Evolutionary conservation across 2,888 invertebrate species (phyloP).

Genomic region (Meganola albula): DNA sequence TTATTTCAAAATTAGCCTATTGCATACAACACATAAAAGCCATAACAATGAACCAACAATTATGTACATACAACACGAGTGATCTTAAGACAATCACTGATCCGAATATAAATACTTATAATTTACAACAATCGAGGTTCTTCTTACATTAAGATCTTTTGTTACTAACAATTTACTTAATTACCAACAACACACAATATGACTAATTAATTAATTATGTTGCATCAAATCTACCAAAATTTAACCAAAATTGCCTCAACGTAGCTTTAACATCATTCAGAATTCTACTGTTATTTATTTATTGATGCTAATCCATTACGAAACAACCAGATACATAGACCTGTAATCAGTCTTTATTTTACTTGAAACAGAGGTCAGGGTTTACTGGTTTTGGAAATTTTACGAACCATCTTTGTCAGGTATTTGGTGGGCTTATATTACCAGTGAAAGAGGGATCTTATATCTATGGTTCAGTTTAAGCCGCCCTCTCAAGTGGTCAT

Average conservation of each 20-base stretch:
- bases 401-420: conserved; percentile 31
- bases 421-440: conserved; percentile 25
- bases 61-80: too few relatives aligned
- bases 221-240: conserved; percentile 45
- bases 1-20: too few relatives aligned
- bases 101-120: too few relatives aligned
- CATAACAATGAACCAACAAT: too few relatives aligned
- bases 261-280: conserved; percentile 46
- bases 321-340: conserved; percentile 29
- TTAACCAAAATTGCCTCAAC: conserved; percentile 58
- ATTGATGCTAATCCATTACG: conserved; percentile 63
- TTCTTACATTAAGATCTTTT: conserved; percentile 12
- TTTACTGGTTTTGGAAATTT: conserved; percentile 27
- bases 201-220: conserved; percentile 47
- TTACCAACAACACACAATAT: conserved; percentile 34
- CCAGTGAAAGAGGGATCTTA: conserved; percentile 26
- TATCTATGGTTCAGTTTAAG: conserved; percentile 53
- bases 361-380: conserved; percentile 22
- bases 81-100: too few relatives aligned
- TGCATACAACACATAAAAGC: too few relatives aligned
- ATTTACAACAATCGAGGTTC: too few relatives aligned
- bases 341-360: conserved; percentile 13
- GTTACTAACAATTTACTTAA: conserved; percentile 28
- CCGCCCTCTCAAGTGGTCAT: conserved; percentile 61
- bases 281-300: conserved; percentile 61